Base-by-base conservation (phyloP, 37 sponge, comb jelly and placozoan genomes). In the Hormiphora californensis region DNA sequence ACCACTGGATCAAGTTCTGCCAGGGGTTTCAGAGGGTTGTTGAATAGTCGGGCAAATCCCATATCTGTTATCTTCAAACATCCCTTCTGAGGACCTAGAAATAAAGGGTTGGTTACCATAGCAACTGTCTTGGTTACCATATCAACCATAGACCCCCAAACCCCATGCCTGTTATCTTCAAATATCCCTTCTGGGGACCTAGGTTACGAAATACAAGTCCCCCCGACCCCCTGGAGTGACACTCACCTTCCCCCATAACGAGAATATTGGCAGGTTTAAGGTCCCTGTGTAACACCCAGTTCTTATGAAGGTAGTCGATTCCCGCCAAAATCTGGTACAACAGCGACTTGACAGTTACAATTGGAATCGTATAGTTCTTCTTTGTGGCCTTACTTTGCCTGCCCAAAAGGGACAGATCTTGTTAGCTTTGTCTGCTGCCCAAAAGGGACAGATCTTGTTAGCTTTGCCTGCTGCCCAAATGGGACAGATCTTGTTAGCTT, bases 1-100 rank as follows among this genome's bases (percentile, higher is more conserved):
- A 96, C 98, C 54, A 96, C 98, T 25, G 98, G 98, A 53, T 96
- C 98, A 86, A 94, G 90, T 9, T 94, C 94, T n/a, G 98, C 98
- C 63, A 96, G 90, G 0, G 98, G 98, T 88, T 96, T 96, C 54
- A 96, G 89, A 22, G 98, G 98, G 68, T 93, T 90, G 69, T 94
- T 93, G 81, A 96, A 96, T 54, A 94, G 87, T 0, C 98, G 87
- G 25, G 94, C 98, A 92, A 96, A 96, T 17, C 98, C 98, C 98
- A 96, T 96, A 78, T 96, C 98, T 53, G 98, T 73, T 27, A 73
- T 73, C 46, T 73, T 73, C 27, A 73, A 28, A 4, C 15, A 43
- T 21, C 81, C 81, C 25, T 73, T 73, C 46, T 73, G 49, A 17
- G 81, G 81, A 19, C 81, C 81, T 73, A 49, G 7, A 34, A 34